These are phyloP conservation scores for Dolichallabes microphthalmus DNA, from an alignment of 2,113 vertebrate species.

Conservation along the genomic window DNA sequence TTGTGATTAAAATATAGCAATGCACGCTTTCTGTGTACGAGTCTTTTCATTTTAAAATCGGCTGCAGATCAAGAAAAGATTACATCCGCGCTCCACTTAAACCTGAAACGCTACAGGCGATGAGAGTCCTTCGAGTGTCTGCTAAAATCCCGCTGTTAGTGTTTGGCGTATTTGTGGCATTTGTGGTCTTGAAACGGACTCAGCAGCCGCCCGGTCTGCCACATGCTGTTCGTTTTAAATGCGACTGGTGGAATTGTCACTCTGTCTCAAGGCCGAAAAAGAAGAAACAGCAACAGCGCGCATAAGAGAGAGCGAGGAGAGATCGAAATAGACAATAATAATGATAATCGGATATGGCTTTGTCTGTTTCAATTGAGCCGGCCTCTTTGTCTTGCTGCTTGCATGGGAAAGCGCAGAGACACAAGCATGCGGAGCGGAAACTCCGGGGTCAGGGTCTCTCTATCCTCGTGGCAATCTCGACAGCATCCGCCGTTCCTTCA, in stretches of 20 bases:
- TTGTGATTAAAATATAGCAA: neutral
- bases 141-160: slow-evolving; percentile 35
- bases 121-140: slow-evolving; percentile 28
- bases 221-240: slow-evolving; percentile 59
- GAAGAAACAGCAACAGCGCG: slow-evolving; percentile 23
- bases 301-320: slow-evolving; percentile 31
- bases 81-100: neutral
- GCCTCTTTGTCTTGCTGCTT: slow-evolving; percentile 64
- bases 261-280: slow-evolving; percentile 41
- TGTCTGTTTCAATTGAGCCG: slow-evolving; percentile 67
- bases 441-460: slow-evolving; percentile 14
- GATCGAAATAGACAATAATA: slow-evolving; percentile 71
- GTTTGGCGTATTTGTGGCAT: slow-evolving; percentile 50
- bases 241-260: slow-evolving; percentile 67
- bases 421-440: slow-evolving; percentile 52
- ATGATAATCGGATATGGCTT: slow-evolving; percentile 77
- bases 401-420: slow-evolving; percentile 56
- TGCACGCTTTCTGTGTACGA: neutral
- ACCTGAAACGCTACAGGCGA: slow-evolving; percentile 20
- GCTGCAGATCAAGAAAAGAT: neutral
- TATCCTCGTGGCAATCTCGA: slow-evolving; percentile 32
- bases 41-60: neutral
- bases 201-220: slow-evolving; percentile 58
- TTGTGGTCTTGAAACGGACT: slow-evolving; percentile 58
- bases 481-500: slow-evolving; percentile 13